Base-by-base conservation (phyloP, 2,113 vertebrate genomes). In the Lipotes vexillifer region DNA sequence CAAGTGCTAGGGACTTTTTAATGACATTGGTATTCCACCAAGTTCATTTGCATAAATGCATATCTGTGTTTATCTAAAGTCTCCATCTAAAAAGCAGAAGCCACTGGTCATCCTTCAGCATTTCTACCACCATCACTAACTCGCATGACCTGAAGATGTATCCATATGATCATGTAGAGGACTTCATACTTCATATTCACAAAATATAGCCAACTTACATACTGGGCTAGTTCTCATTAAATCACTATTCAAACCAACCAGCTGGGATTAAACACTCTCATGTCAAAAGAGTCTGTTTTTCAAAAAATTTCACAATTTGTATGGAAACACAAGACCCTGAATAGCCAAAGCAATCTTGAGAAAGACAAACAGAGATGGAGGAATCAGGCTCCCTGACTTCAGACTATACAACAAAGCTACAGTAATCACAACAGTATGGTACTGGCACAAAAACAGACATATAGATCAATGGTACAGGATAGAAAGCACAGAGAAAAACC, bases 261-360 rank as follows among this genome's bases (percentile, higher is more conserved):
- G 63, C 46, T 97, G 66, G 61, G 9, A 95, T 94, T 85, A 96
- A 96, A 94, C 41, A 96, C 55, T 92, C 63, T 71, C n/a, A 49
- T 41, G n/a, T 86, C 31, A 97, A 97, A 95, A 93, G 65, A 94
- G 93, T 74, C n/a, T 89, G 36, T 80, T 71, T 66, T 75, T 52
- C 15, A 52, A 52, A 52, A 52, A 52, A 18, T 52, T 52, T 52
- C 52, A 52, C 52, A 52, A 52, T 52, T 52, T 52, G 52, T 52
- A 52, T 17, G 52, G 52, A 52, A 52, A 52, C 52, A 52, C 17
- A 52, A 52, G 52, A 52, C 15, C 52, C 5, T 0, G 52, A 52
- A 52, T 52, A 52, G 52, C 5, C 52, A 52, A 18, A 52, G 52
- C 52, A 18, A 52, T 17, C 52, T 52, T 52, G 52, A 52, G 52